These are phyloP conservation scores for Pyrochroa serraticornis DNA, from an alignment of 2,888 invertebrate genomes.

Conservation along the genomic window DNA sequence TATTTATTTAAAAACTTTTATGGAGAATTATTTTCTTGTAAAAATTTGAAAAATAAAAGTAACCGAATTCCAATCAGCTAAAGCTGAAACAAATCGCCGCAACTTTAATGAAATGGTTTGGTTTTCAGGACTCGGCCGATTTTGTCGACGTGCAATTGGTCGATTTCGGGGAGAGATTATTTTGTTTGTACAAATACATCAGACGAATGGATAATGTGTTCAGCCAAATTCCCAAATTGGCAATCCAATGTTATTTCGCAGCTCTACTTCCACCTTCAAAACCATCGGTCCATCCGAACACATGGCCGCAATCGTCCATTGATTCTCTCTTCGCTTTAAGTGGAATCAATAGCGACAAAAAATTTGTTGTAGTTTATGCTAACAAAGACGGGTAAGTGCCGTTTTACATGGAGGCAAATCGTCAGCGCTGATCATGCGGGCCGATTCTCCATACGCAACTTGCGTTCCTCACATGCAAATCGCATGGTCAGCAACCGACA, in stretches of 20 bases:
- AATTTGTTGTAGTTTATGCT: not conserved
- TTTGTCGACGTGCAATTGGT: conserved; percentile 38
- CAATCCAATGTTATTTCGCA: conserved; percentile 4
- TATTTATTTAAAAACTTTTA: too few relatives aligned
- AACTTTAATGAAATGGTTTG: too few relatives aligned
- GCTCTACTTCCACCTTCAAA: not conserved
- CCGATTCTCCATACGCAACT: too few relatives aligned
- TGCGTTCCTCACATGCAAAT: too few relatives aligned
- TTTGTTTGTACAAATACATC: conserved; percentile 25
- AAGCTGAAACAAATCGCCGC: too few relatives aligned
- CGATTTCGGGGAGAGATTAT: conserved; percentile 41
- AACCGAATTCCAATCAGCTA: too few relatives aligned
- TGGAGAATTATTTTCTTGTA: too few relatives aligned
- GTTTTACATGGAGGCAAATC: too few relatives aligned
- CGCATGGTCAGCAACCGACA: too few relatives aligned
- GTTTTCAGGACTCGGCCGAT: conserved; percentile 33
- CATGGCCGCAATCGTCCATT: not conserved
- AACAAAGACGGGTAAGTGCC: not conserved
- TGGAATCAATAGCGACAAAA: not conserved
- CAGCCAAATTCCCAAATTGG: conserved; percentile 4
- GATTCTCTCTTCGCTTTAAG: not conserved
- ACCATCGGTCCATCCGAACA: not conserved
- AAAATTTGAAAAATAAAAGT: too few relatives aligned
- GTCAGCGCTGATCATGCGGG: too few relatives aligned
- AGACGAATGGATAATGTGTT: conserved; percentile 1